Evolutionary conservation across 2,888 invertebrate species (phyloP).

Genomic region (Seira ritae): DNA sequence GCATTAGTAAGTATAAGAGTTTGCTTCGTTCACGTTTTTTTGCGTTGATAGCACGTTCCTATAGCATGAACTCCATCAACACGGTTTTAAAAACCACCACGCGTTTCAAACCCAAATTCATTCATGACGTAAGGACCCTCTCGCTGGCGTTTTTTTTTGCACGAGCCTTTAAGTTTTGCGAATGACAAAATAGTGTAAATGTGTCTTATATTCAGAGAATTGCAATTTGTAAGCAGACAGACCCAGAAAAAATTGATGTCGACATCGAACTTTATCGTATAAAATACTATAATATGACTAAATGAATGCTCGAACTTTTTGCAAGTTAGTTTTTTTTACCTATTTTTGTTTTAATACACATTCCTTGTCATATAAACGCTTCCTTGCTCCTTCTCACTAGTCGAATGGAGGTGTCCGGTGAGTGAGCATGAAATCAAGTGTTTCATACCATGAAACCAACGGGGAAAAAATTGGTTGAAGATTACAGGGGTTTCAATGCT

Average conservation of each 20-base stretch:
- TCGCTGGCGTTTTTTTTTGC: conserved; percentile 14
- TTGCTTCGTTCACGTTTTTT: conserved; percentile 1
- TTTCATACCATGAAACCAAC: conserved; percentile 30
- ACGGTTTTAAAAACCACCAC: conserved; percentile 29
- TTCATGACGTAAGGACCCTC: conserved; percentile 24
- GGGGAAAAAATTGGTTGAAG: not conserved
- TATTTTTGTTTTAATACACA: not conserved
- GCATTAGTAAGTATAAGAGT: not conserved
- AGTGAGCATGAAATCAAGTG: conserved; percentile 48
- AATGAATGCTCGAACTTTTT: not conserved
- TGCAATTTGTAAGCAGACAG: conserved; percentile 3
- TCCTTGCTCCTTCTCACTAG: conserved; percentile 34
- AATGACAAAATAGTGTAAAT: conserved; percentile 1
- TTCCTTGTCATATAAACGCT: conserved; percentile 27
- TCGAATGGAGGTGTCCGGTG: not conserved
- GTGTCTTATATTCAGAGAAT: not conserved
- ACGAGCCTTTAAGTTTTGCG: not conserved
- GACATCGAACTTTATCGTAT: conserved; percentile 18
- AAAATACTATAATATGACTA: too few species aligned
- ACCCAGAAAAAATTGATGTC: conserved; percentile 23
- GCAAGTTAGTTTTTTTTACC: not conserved
- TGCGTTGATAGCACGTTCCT: not conserved
- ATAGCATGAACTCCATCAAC: conserved; percentile 16
- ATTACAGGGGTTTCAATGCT: not conserved
- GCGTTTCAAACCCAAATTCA: conserved; percentile 27